Percentiles rank a stretch among this genome's conserved stretches.
These are phyloP conservation scores for Sciaenops ocellatus DNA, from an alignment of 2,797 vertebrate genomes.

Conservation along the genomic window DNA sequence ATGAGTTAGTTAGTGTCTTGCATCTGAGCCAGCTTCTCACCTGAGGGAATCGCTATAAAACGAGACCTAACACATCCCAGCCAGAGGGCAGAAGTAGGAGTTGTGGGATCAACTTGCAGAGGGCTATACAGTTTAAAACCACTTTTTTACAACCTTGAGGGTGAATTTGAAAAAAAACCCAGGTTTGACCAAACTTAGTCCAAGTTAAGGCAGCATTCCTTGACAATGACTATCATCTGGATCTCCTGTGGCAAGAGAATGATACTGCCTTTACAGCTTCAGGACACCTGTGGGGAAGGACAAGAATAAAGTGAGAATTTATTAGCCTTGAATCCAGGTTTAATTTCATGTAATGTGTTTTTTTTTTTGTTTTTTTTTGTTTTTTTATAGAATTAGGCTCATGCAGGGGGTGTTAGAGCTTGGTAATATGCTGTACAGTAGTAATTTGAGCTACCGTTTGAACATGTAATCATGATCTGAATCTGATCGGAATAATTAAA, in stretches of 20 bases:
- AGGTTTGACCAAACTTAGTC: constrained; percentile 29
- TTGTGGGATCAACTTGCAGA: constrained; percentile 24
- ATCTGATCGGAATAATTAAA: too few species aligned
- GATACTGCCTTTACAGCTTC: background rate
- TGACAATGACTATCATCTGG: constrained; percentile 37
- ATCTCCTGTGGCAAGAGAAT: constrained; percentile 28
- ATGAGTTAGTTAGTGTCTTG: constrained; percentile 11
- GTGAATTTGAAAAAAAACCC: constrained; percentile 38
- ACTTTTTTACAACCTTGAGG: constrained; percentile 24
- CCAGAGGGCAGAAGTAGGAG: constrained; percentile 27
- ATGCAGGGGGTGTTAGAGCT: constrained; percentile 3
- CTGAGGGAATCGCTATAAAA: constrained; percentile 23
- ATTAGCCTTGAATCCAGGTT: background rate
- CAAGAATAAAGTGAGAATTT: background rate
- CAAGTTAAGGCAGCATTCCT: constrained; percentile 42
- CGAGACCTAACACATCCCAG: constrained; percentile 55
- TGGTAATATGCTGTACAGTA: background rate
- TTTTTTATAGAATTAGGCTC: background rate
- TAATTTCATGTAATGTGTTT: background rate
- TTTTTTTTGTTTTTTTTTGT: too few species aligned
- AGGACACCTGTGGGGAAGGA: constrained; percentile 27
- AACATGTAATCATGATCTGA: too few species aligned
- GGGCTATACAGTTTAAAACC: background rate
- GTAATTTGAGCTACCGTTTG: too few species aligned
- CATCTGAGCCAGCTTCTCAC: constrained; percentile 27